Evolutionary conservation across 2,797 vertebrate genomes (phyloP).

Genomic region (Propithecus deckenii): DNA sequence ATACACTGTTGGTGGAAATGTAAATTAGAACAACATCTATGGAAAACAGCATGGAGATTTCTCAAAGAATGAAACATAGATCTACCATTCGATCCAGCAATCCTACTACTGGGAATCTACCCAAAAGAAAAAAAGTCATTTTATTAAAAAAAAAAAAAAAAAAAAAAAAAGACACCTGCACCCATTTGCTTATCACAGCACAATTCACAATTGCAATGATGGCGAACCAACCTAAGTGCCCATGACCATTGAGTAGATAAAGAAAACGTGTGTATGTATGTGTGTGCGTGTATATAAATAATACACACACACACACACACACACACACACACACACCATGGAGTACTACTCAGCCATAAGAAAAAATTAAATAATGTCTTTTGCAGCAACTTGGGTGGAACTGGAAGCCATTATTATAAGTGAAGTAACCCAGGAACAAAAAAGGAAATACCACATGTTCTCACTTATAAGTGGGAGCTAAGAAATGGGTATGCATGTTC

Average conservation of each 20-base stretch:
- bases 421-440: neutral
- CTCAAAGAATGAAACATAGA: neutral
- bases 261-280: neutral
- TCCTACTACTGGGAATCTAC: neutral
- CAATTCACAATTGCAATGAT: neutral
- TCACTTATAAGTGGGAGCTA: neutral
- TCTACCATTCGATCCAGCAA: neutral
- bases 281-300: no score
- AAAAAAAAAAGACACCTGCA: no score
- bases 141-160: neutral
- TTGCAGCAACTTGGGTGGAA: neutral
- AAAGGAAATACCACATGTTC: neutral
- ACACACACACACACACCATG: no score
- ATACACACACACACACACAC: neutral
- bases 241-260: neutral
- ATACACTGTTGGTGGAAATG: neutral
- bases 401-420: neutral
- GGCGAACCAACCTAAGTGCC: neutral
- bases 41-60: neutral
- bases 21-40: neutral
- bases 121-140: neutral
- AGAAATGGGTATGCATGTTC: neutral
- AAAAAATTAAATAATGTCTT: neutral
- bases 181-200: neutral
- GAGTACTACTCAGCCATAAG: neutral